Evolutionary conservation across 2,797 vertebrate species (phyloP), one percentile per base, ranked within the genome.

Genomic region (Acanthopagrus latus): DNA sequence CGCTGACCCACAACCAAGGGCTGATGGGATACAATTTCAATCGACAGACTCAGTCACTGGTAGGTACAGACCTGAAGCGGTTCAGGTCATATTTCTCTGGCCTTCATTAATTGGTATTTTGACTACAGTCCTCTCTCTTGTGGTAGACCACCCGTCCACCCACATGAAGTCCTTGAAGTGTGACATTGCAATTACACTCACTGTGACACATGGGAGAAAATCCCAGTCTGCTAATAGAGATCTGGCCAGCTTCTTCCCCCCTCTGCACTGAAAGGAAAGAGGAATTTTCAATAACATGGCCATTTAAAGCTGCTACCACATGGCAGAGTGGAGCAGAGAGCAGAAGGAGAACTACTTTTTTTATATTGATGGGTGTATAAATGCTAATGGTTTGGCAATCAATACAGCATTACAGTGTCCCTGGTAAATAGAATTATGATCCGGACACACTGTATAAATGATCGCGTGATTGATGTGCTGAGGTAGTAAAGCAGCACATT

Each of bases 181-280:
- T 95, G 93, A 94, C 93, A 94, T 94, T 92, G 93, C 93, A 94
- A 95, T 95, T 95, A 95, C 91, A 90, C 88, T 92, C 88, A 83
- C 87, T 57, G 78, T 92, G 91, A 93, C 92, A 93, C 92, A 91
- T 90, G 87, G 93, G 91, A 92, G 89, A 91, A 90, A 92, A 93
- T 92, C 92, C 89, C 81, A 80, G 86, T 86, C 83, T 80, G 90
- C 91, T 94, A 92, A 93, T 91, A 88, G 88, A 93, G 92, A 91
- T 92, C 90, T 86, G 88, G 75, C 84, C 59, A n/a, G 82, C 76
- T 83, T 89, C 84, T 79, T 85, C 63, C 80, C 78, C 67, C 69
- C 56, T 74, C 67, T 82, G 74, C 81, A 64, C 82, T 81, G 82
- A 89, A 84, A 91, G 92, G 86, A 89, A 91, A 90, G 88, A 79